Evolutionary conservation across 2,888 invertebrate species (phyloP).

Genomic region (Eledone cirrhosa): DNA sequence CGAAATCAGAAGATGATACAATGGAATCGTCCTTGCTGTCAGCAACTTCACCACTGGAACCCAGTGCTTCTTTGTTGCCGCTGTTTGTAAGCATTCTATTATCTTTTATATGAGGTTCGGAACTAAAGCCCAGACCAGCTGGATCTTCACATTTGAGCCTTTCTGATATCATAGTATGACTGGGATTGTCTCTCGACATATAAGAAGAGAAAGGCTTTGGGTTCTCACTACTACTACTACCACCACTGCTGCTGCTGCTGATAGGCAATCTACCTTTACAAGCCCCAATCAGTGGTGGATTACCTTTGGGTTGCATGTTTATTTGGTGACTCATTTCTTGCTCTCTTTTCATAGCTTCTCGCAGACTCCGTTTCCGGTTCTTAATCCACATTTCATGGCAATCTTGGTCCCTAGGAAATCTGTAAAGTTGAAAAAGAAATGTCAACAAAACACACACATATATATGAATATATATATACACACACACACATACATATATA

Average conservation of each 20-base stretch:
- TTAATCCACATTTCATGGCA: slow-evolving; percentile 99
- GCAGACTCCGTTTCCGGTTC: slow-evolving; percentile 76
- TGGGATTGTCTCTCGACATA: slow-evolving; percentile 11
- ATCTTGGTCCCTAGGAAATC: slow-evolving; percentile 93
- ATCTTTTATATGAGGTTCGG: slow-evolving; percentile 1
- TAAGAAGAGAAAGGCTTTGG: slow-evolving; percentile 5
- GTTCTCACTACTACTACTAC: slow-evolving; percentile 24
- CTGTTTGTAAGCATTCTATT: neutral
- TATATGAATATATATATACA: neutral
- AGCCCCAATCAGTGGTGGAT: slow-evolving; percentile 29
- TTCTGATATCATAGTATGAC: slow-evolving; percentile 13
- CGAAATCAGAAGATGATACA: slow-evolving; percentile 5
- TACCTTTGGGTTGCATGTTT: slow-evolving; percentile 26
- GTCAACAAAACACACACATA: slow-evolving; percentile 26
- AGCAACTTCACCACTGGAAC: slow-evolving; percentile 10
- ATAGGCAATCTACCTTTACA: slow-evolving; percentile 23
- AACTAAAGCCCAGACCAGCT: neutral
- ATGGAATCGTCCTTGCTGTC: slow-evolving; percentile 15
- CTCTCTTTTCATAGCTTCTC: slow-evolving; percentile 41
- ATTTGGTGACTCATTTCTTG: slow-evolving; percentile 28
- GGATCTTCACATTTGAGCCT: slow-evolving; percentile 11
- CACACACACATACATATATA: no score
- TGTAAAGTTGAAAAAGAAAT: slow-evolving; percentile 38
- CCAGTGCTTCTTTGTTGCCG: neutral
- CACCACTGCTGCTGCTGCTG: slow-evolving; percentile 23